Base-by-base conservation (phyloP, 2,888 invertebrate genomes). In the Diachrysia chrysitis region DNA sequence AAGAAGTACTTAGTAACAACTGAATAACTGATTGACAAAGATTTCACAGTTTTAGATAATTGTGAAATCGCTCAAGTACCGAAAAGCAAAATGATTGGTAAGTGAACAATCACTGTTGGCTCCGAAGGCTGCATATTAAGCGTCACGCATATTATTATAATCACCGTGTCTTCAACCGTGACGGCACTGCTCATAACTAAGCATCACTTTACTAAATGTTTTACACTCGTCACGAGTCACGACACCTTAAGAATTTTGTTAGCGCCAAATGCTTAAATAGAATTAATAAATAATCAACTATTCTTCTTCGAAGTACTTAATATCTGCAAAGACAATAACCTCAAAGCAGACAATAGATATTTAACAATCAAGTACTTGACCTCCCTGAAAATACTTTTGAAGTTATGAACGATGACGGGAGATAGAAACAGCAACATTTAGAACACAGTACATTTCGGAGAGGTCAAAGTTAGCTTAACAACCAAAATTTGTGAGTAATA, bases 101-200 rank as follows among this genome's bases (percentile, higher is more conserved):
- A 48, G 65, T 55, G 17, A 62, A 70, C 65, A 63, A 25, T 64
- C 48, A 56, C 32, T 60, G 51, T 6, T 61, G 46, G 21, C 37
- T 19, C n/a, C 17, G 74, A 75, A 75, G 76, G 76, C 51, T 64
- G 63, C 55, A 46, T 21, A 57, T 14, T 54, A 54, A 54, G 16
- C 79, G 63, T 55, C 55, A 70, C 62, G 46, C 63, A 65, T 37
- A 32, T 56, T 42, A 32, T 56, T 42, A 32, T 56, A 68, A 58
- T 69, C 17, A 57, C 53, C 42, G 48, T 16, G 23, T 51, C n/a
- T 46, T 21, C 76, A 68, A 64, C 72, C 72, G 68, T 76, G 72
- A 72, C 76, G 48, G 17, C 59, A 61, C 55, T 63, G 29, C 56
- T 29, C 48, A 17, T 74, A 54, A 59, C 53, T 17, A 53, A 21